phyloP scores from a whole-genome alignment of 1,140 invertebrate species.

The Papilio polyxenes region DNA sequence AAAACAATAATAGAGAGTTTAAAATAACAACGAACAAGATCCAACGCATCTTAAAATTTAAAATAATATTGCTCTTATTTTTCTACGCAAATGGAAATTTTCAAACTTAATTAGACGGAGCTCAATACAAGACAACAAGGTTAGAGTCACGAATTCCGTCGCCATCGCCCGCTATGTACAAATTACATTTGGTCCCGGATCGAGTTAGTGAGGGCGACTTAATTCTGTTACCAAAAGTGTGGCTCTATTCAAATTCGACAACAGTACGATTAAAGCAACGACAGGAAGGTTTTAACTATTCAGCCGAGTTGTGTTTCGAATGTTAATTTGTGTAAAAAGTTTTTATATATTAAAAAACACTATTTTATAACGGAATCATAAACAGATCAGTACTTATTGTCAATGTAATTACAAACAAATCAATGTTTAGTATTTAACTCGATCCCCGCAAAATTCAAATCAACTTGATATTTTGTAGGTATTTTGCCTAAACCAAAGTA shows the following conservation, averaged over 20 bases:
- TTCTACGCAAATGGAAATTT: not conserved
- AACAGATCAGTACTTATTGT: too few relatives aligned
- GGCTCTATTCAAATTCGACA: not conserved
- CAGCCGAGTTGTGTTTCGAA: not conserved
- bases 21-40: too few relatives aligned
- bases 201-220: slow-evolving; percentile 1
- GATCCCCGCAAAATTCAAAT: too few relatives aligned
- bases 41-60: too few relatives aligned
- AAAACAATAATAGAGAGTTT: too few relatives aligned
- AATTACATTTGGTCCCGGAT: not conserved
- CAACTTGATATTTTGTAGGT: too few relatives aligned
- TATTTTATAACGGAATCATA: too few relatives aligned
- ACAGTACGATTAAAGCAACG: not conserved
- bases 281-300: not conserved
- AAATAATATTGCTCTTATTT: not conserved
- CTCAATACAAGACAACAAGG: not conserved
- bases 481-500: too few relatives aligned
- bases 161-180: not conserved
- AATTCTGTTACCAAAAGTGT: slow-evolving; percentile 12
- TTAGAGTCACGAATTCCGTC: not conserved
- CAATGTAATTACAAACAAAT: too few relatives aligned
- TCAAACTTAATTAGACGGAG: not conserved
- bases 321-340: too few relatives aligned
- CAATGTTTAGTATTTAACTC: too few relatives aligned
- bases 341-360: too few relatives aligned